These are phyloP conservation scores for Esox lucius DNA, from an alignment of 2,797 vertebrate genomes.

Conservation along the genomic window DNA sequence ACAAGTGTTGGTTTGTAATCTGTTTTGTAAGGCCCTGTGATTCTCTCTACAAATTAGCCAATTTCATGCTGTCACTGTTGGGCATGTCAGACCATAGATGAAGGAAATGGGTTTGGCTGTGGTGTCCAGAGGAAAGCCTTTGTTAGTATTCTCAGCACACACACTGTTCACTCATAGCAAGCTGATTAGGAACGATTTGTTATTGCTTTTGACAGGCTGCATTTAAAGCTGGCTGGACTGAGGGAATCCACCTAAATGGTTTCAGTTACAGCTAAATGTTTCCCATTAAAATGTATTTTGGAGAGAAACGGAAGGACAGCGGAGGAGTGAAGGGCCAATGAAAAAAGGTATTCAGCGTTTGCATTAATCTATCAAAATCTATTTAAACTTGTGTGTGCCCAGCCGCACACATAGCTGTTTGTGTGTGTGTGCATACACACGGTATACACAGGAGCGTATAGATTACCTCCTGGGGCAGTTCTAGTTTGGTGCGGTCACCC, in stretches of 20 bases:
- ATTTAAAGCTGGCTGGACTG: neutral
- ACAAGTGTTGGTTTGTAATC: neutral
- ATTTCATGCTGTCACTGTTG: constrained; percentile 14
- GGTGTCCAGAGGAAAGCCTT: neutral
- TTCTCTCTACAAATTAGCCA: constrained; percentile 8
- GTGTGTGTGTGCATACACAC: neutral
- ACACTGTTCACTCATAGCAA: constrained; percentile 1
- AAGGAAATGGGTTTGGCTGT: constrained; percentile 3
- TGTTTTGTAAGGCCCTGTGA: constrained; percentile 8
- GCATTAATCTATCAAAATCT: neutral
- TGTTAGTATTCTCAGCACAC: constrained; percentile 6
- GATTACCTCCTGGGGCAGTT: constrained; percentile 95
- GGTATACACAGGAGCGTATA: neutral
- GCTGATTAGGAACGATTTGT: neutral
- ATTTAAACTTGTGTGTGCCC: neutral
- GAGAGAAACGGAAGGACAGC: neutral
- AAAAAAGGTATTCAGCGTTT: neutral
- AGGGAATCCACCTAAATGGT: neutral
- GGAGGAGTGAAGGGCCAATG: neutral
- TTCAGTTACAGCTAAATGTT: neutral
- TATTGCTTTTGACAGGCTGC: neutral
- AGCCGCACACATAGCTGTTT: neutral
- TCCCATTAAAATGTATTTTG: neutral
- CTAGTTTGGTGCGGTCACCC: constrained; percentile 94
- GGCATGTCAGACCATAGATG: constrained; percentile 8